Conservation (phyloP, 2,113 vertebrate species). For the Mustela lutreola region DNA sequence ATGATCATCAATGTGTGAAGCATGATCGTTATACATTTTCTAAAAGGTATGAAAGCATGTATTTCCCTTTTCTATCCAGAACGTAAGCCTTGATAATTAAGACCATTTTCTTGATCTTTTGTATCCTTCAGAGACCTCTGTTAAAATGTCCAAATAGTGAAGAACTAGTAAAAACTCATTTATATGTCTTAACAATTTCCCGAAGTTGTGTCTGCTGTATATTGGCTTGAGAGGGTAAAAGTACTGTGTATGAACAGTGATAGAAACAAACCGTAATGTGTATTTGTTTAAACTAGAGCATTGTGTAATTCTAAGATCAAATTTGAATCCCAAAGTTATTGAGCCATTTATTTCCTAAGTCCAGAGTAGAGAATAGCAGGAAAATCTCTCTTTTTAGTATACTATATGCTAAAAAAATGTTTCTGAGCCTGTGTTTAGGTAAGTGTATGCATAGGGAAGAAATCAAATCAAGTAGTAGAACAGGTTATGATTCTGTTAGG, state of each 20-base stretch:
- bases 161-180: not conserved
- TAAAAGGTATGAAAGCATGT: not conserved
- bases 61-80: not conserved
- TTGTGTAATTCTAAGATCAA: not conserved
- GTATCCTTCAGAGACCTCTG: not conserved
- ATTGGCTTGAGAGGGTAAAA: not conserved
- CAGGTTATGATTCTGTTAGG: not conserved
- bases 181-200: not conserved
- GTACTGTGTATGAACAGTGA: not conserved
- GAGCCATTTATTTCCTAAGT: not conserved
- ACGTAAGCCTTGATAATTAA: not conserved
- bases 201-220: not conserved
- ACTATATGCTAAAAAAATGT: not conserved
- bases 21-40: not conserved
- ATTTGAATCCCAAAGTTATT: constrained; percentile 9
- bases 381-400: constrained; percentile 13
- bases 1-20: not conserved
- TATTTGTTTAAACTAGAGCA: constrained; percentile 8
- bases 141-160: not conserved
- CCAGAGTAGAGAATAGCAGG: not conserved
- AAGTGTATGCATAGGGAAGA: not conserved
- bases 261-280: not conserved
- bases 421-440: not conserved
- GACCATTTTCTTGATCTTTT: not conserved
- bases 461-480: not conserved